A percentile compares a stretch with the other conserved stretches of the same genome.
phyloP scores from a whole-genome alignment of 2,113 vertebrate genomes.

The Abramis brama region DNA sequence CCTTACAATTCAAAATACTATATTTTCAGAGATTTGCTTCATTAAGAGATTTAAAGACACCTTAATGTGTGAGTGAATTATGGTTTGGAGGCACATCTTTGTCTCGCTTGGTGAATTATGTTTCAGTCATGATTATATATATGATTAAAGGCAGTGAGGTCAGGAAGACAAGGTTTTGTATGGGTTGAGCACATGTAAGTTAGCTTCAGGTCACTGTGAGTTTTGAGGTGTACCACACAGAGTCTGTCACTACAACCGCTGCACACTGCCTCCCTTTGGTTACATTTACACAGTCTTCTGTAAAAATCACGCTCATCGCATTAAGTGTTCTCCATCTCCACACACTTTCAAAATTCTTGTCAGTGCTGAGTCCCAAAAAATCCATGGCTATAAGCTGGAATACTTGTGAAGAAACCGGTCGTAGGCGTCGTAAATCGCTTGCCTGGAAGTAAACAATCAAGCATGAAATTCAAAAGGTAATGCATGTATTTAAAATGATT shows the following conservation, averaged over 20 bases:
- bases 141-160: slow-evolving; percentile 12
- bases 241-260: slow-evolving; percentile 4
- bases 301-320: background rate
- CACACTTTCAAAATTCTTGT: slow-evolving; percentile 8
- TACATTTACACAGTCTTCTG: background rate
- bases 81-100: background rate
- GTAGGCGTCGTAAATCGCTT: slow-evolving; percentile 95
- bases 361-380: background rate
- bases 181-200: background rate
- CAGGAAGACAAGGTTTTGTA: background rate
- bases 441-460: slow-evolving; percentile 72
- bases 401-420: slow-evolving; percentile 91
- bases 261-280: background rate
- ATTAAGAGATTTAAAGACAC: background rate
- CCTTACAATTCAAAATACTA: background rate
- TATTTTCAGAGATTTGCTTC: background rate
- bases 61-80: background rate
- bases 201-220: slow-evolving; percentile 7
- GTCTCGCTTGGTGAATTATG: background rate
- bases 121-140: background rate
- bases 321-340: background rate
- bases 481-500: background rate
- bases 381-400: slow-evolving; percentile 57
- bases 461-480: background rate
- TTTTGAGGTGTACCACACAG: background rate